Evolutionary conservation across 2,888 invertebrate genomes (phyloP), one percentile per base, ranked within the genome.

Genomic region (Sinopyrophorus schimmeli): DNA sequence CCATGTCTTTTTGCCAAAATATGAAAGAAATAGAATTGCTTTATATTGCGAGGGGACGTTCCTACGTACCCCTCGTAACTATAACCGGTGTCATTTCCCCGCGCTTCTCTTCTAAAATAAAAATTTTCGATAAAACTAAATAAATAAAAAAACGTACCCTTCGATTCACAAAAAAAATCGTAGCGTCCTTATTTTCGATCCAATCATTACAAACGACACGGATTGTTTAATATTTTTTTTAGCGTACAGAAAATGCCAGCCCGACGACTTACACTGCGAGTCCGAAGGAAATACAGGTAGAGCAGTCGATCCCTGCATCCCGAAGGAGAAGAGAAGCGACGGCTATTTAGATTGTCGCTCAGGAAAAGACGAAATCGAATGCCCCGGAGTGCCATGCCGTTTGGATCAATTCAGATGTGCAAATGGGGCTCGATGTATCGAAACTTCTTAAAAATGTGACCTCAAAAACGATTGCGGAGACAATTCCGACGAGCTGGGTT

Each of bases 401-500:
- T 77, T 92, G 63, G 90, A 91, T 74, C 91, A 93, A 76, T 92
- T 90, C 75, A 80, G 89, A 28, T 93, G 92, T 73, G 83, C 85
- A 58, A 81, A 84, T 60, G 89, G 89, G 26, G 82, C 82, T 67
- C 84, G 86, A 63, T 94, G 93, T 72, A 81, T 93, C 55, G 92
- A 92, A 66, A 79, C 80, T 39, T 70, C 79, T 12, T 81, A 83
- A 63, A 86, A 86, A 69, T 94, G 93, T 73, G 92, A 94, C 75
- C 91, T 93, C 73, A 86, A 84, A 69, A 87, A 91, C 71, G 93
- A 94, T 74, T 94, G 93, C 67, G 89, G 86, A 0, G 92, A 93
- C 73, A 89, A 88, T 70, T 90, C 92, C 1, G 95, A 95, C 68
- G 95, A 95, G 73, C 82, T 84, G 54, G 83, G 84, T 58, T 95